A percentile compares a stretch with the other conserved stretches of the same genome.
Evolutionary conservation across 2,888 invertebrate genomes (phyloP).

Genomic region (Ormia ochracea): DNA sequence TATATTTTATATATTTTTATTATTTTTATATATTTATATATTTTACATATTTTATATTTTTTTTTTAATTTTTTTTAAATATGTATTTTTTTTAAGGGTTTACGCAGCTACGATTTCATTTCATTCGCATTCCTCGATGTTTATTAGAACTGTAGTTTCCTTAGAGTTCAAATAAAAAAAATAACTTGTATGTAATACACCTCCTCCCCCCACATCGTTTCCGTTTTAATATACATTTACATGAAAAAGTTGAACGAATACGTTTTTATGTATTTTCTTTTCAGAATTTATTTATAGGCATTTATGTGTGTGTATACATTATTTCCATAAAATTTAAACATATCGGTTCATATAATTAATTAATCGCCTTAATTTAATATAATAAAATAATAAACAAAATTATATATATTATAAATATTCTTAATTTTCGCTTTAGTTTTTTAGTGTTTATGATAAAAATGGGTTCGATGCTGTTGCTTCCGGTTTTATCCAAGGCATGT

Average conservation of each 20-base stretch:
- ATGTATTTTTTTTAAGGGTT: neutral
- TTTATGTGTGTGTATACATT: slow-evolving; percentile 53
- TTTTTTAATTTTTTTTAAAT: no score
- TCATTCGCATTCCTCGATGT: slow-evolving; percentile 53
- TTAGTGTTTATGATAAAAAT: slow-evolving; percentile 75
- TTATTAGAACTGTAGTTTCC: slow-evolving; percentile 66
- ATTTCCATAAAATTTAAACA: slow-evolving; percentile 52
- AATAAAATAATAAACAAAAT: slow-evolving; percentile 47
- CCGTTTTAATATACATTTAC: slow-evolving; percentile 55
- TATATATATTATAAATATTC: slow-evolving; percentile 44
- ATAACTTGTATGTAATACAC: slow-evolving; percentile 52
- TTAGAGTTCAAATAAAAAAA: slow-evolving; percentile 61
- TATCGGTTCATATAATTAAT: slow-evolving; percentile 33
- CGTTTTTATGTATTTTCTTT: slow-evolving; percentile 48
- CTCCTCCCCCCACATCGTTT: slow-evolving; percentile 27
- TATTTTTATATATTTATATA: no score
- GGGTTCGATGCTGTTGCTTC: slow-evolving; percentile 77
- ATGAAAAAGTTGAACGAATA: slow-evolving; percentile 61
- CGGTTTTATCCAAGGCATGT: slow-evolving; percentile 76
- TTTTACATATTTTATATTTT: no score
- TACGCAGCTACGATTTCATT: neutral
- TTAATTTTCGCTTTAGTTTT: slow-evolving; percentile 17
- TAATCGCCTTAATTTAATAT: slow-evolving; percentile 45
- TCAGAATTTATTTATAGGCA: slow-evolving; percentile 62
- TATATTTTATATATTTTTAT: no score